Base-by-base conservation (phyloP, 2,113 vertebrate species). In the Chaetodon trifascialis region DNA sequence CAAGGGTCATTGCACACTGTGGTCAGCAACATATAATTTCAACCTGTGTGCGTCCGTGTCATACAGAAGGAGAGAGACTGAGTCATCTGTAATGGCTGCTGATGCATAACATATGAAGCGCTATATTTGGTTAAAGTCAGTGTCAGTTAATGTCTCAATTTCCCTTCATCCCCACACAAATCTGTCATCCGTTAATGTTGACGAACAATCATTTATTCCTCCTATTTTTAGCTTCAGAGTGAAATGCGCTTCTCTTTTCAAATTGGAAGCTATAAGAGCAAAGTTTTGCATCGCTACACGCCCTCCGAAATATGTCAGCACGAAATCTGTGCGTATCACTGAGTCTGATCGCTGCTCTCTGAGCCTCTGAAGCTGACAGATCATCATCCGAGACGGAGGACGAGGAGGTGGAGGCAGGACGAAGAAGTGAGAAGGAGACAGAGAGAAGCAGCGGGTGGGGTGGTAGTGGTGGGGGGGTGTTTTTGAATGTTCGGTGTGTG, bases 51-150 rank as follows among this genome's bases (percentile, higher is more conserved):
- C 59, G 19, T 72, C 56, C 15, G 16, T 76, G 47, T 23, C 46
- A n/a, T 60, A 2, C 46, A 44, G 80, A 17, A n/a, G 69, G 42
- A 63, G 86, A 68, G 40, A 59, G 42, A 79, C 63, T 81, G 84
- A 91, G 56, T 91, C 90, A 82, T 69, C 59, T 79, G 65, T 64
- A 75, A 80, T 80, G 77, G 49, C 54, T 60, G 49, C 76, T 90
- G 84, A 87, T 87, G 87, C 85, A 90, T 89, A 81, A 46, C 72
- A 79, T 80, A 91, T 82, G 42, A 86, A 74, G 75, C 42, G 76
- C 85, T 88, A 82, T 86, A 79, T 89, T 83, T 84, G 76, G 76
- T 75, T 42, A 46, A 84, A 72, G 78, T 87, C 69, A 64, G 2
- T 63, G 79, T 83, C 81, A 73, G 76, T 68, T 34, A 40, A 84